phyloP scores from a whole-genome alignment of 2,888 invertebrate species.

The Meiosimyza decipiens region DNA sequence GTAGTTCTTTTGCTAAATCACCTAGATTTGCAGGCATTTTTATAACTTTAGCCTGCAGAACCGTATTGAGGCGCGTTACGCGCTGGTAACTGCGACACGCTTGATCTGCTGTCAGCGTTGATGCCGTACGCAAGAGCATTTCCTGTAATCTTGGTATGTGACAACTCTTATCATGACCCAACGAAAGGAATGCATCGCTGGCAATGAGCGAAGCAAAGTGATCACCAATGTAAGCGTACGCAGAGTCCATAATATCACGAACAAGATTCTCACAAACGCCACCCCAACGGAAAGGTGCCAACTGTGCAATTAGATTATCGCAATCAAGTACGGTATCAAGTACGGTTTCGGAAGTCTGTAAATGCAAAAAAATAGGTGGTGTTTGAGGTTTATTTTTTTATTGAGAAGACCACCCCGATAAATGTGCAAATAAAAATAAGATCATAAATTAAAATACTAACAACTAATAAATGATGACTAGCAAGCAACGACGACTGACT shows the following conservation, averaged over 20 bases:
- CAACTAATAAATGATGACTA: too few species aligned
- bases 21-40: constrained; percentile 64
- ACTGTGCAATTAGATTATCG: constrained; percentile 80
- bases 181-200: constrained; percentile 74
- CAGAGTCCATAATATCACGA: constrained; percentile 82
- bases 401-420: too few species aligned
- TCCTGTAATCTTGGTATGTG: constrained; percentile 82
- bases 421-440: too few species aligned
- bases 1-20: constrained; percentile 62
- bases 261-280: constrained; percentile 77
- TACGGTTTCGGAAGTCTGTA: constrained; percentile 80
- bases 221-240: constrained; percentile 82
- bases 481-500: too few species aligned
- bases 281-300: constrained; percentile 87
- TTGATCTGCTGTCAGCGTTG: constrained; percentile 82
- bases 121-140: constrained; percentile 81
- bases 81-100: constrained; percentile 81
- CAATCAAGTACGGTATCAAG: constrained; percentile 86
- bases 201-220: constrained; percentile 82
- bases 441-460: too few species aligned
- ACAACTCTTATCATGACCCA: constrained; percentile 79
- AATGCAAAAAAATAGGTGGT: constrained; percentile 38
- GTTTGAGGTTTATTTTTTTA: too few species aligned
- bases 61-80: constrained; percentile 64
- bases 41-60: constrained; percentile 64